Base-by-base conservation (phyloP, 2,797 vertebrate species). In the Eulemur rubriventer region DNA sequence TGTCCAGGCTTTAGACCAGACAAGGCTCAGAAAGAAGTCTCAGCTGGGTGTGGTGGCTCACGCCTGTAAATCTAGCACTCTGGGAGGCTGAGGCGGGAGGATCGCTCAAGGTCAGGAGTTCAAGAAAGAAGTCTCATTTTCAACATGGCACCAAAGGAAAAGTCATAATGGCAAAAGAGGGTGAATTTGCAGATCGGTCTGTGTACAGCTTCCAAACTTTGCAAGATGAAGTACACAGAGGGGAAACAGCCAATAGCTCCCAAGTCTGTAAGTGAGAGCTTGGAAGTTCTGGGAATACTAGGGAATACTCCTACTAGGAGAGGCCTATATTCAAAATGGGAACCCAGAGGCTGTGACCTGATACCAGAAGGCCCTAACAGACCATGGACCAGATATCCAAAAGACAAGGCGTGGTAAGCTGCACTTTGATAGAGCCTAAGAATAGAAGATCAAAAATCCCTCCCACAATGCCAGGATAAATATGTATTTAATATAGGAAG, bases 51-150 rank as follows among this genome's bases (percentile, higher is more conserved):
- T 2, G 43, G 43, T 46, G 10, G 43, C 43, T 46, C 43, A 46
- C 2, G 9, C 43, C 43, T 46, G 43, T 46, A 46, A 46, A 11
- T 10, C 43, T 46, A 46, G 43, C 43, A 46, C 43, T 46, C 43
- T 46, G 43, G 43, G 43, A 46, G 10, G 43, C 43, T 46, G 43
- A 46, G 43, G 43, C 2, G 10, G 43, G 43, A 46, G 43, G 10
- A 46, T 46, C 10, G 0, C 43, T 46, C 43, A 46, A 46, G 43
- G 43, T 46, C 43, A 46, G 10, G 43, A 46, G 43, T 46, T 46
- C 43, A 10, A 79, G 65, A 91, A 83, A 87, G 43, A 88, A 81
- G 26, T 95, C 91, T 33, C 12, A 57, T 14, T 95, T 89, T 92
- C n/a, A 96, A 28, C 35, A 12, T 80, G 63, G 13, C 26, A 63